Evolutionary conservation across 2,797 vertebrate genomes (phyloP).

Genomic region (Hippocampus kuda): DNA sequence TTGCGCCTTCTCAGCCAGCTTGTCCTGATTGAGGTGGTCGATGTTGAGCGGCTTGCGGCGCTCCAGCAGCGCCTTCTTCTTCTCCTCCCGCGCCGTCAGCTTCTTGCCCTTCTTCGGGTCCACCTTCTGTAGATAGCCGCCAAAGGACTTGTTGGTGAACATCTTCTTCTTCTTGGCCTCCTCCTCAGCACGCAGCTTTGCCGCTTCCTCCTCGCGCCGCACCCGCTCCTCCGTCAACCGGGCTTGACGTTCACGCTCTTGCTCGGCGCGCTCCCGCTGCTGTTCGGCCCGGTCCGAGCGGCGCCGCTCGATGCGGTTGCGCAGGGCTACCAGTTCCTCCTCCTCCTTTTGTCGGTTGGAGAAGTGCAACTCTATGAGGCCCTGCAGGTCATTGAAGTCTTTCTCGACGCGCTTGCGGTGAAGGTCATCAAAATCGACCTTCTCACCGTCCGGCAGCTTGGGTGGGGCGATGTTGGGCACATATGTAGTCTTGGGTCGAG

Average conservation of each 20-base stretch:
- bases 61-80: slow-evolving; percentile 69
- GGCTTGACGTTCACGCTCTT: slow-evolving; percentile 58
- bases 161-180: slow-evolving; percentile 73
- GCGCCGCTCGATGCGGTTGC: slow-evolving; percentile 64
- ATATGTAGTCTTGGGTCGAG: slow-evolving; percentile 53
- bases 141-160: slow-evolving; percentile 70
- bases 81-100: slow-evolving; percentile 71
- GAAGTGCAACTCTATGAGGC: slow-evolving; percentile 70
- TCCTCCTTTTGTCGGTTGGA: slow-evolving; percentile 72
- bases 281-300: slow-evolving; percentile 66
- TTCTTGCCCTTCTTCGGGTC: slow-evolving; percentile 74
- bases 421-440: slow-evolving; percentile 74
- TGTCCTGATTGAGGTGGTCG: slow-evolving; percentile 71
- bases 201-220: slow-evolving; percentile 66
- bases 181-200: slow-evolving; percentile 64
- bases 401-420: slow-evolving; percentile 73
- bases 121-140: slow-evolving; percentile 71
- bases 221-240: slow-evolving; percentile 58
- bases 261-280: slow-evolving; percentile 60
- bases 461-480: slow-evolving; percentile 66
- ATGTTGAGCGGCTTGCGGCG: slow-evolving; percentile 70
- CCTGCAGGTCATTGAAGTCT: slow-evolving; percentile 73
- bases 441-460: slow-evolving; percentile 72
- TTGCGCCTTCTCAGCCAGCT: slow-evolving; percentile 67
- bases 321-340: slow-evolving; percentile 65